A percentile compares a stretch with the other conserved stretches of the same genome.
Conservation (phyloP, 2,113 vertebrate genomes). For the Chionomys nivalis region DNA sequence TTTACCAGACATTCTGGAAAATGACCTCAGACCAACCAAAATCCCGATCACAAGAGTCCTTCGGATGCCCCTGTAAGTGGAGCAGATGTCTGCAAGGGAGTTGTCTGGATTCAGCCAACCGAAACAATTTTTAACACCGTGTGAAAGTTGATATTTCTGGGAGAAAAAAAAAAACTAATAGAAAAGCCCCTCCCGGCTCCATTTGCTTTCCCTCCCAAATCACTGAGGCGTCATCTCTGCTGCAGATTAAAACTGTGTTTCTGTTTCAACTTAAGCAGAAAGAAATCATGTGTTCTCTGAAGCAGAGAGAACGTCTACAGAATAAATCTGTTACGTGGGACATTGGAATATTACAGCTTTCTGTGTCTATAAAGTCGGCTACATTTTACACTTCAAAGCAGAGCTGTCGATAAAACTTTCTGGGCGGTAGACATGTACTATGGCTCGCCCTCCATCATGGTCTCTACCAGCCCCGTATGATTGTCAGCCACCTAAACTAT, state of each 20-base stretch:
- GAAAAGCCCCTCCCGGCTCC: background rate
- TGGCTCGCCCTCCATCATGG: background rate
- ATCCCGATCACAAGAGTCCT: background rate
- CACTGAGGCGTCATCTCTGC: background rate
- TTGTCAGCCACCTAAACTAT: background rate
- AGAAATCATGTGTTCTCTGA: background rate
- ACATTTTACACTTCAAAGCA: background rate
- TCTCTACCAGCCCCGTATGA: background rate
- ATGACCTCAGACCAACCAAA: background rate
- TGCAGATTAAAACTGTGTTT: conserved; percentile 13
- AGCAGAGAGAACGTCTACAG: background rate
- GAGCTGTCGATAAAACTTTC: background rate
- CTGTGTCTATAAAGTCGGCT: background rate
- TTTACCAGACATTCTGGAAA: background rate
- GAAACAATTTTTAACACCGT: background rate
- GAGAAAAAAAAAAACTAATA: background rate
- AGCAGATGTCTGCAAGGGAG: background rate
- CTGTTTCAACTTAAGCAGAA: background rate
- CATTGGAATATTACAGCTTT: background rate
- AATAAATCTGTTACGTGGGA: background rate
- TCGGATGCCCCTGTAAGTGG: background rate
- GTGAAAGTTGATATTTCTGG: conserved; percentile 50
- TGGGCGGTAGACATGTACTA: background rate
- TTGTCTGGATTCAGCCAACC: background rate
- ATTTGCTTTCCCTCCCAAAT: conserved; percentile 10